A percentile compares a stretch with the other conserved stretches of the same genome.
phyloP scores from a whole-genome alignment of 2,888 invertebrate genomes.

The Zelleria hepariella region DNA sequence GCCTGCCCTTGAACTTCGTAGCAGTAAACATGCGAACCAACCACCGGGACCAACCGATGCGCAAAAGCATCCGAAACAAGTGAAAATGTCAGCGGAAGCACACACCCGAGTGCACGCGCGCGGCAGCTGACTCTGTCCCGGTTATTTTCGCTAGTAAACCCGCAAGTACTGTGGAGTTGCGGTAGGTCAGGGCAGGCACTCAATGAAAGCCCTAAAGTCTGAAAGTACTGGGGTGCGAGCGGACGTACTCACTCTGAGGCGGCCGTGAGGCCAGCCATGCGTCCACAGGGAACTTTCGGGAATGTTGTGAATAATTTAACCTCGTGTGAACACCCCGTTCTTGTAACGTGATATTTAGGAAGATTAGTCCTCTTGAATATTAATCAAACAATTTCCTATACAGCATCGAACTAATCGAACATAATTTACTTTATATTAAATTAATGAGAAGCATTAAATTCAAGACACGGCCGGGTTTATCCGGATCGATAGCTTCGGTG shows the following conservation, averaged over 20 bases:
- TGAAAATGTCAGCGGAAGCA: conserved; percentile 28
- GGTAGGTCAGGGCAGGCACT: conserved; percentile 63
- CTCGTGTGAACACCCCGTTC: background rate
- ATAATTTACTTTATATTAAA: background rate
- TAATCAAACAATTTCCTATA: background rate
- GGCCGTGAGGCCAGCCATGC: background rate
- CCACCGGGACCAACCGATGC: background rate
- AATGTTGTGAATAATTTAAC: background rate
- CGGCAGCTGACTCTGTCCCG: conserved; percentile 45
- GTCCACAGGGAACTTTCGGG: background rate
- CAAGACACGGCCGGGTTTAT: conserved; percentile 12
- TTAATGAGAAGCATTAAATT: background rate
- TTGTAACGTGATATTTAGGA: background rate
- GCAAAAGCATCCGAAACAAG: background rate
- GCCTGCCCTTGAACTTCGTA: background rate
- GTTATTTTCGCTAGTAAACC: conserved; percentile 47
- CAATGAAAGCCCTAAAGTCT: conserved; percentile 44
- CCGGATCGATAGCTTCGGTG: conserved; percentile 39
- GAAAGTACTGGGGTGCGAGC: conserved; percentile 50
- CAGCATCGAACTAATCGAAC: background rate
- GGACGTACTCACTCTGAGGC: conserved; percentile 21
- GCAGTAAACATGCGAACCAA: no score
- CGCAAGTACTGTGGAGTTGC: conserved; percentile 47
- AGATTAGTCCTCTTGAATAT: background rate
- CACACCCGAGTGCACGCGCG: conserved; percentile 24